Evolutionary conservation across 2,888 invertebrate species (phyloP).

Genomic region (Agrotis exclamationis): DNA sequence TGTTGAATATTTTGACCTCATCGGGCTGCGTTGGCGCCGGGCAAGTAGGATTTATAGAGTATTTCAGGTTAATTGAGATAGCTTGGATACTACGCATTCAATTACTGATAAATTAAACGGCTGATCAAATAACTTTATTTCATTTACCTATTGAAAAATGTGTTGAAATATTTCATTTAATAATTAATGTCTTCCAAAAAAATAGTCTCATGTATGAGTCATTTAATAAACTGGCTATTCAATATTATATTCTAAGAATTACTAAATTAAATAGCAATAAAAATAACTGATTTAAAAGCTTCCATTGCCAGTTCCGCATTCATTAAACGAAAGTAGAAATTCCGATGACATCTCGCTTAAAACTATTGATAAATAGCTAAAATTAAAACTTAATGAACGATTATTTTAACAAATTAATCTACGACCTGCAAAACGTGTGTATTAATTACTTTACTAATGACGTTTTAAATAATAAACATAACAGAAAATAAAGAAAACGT

Average conservation of each 20-base stretch:
- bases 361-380: conserved; percentile 46
- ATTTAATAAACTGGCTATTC: not conserved
- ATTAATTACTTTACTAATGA: conserved; percentile 26
- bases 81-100: not conserved
- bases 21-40: conserved; percentile 33
- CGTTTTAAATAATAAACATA: conserved; percentile 34
- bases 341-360: conserved; percentile 30
- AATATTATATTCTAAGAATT: not conserved
- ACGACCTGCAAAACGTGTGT: conserved; percentile 16
- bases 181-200: conserved; percentile 1
- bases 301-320: conserved; percentile 43
- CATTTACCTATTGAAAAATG: not conserved
- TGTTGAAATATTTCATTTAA: not conserved
- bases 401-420: conserved; percentile 44
- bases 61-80: conserved; percentile 3
- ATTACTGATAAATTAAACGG: conserved; percentile 2
- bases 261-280: not conserved
- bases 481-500: conserved; percentile 48
- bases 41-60: conserved; percentile 12
- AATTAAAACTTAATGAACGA: conserved; percentile 39
- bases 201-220: not conserved
- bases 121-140: not conserved
- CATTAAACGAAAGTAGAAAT: conserved; percentile 51
- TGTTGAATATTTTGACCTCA: conserved; percentile 46
- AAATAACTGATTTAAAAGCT: not conserved